Evolutionary conservation across 2,797 vertebrate genomes (phyloP).

Genomic region (Peromyscus nudipes): DNA sequence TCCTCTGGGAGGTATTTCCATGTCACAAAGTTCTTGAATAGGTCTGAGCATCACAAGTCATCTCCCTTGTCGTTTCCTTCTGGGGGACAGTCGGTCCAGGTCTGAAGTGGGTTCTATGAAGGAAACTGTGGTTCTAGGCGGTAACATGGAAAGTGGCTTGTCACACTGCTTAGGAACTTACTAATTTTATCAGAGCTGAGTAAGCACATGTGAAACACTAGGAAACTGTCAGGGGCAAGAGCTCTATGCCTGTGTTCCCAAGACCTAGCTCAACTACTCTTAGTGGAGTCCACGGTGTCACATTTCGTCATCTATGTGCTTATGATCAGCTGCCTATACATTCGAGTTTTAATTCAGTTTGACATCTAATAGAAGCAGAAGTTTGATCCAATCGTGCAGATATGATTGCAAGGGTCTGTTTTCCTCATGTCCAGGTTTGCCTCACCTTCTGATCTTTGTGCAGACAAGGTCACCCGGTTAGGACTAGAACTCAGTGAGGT

Average conservation of each 20-base stretch:
- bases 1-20: constrained; percentile 73
- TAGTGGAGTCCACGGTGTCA: constrained; percentile 35
- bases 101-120: constrained; percentile 29
- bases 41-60: constrained; percentile 59
- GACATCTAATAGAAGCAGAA: constrained; percentile 60
- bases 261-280: not conserved
- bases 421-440: constrained; percentile 22
- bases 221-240: not conserved
- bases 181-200: constrained; percentile 66
- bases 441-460: constrained; percentile 9
- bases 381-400: constrained; percentile 60
- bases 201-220: constrained; percentile 29
- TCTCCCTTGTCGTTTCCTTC: constrained; percentile 38
- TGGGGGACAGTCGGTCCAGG: constrained; percentile 37
- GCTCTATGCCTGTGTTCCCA: not conserved
- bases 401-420: constrained; percentile 35
- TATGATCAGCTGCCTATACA: constrained; percentile 60
- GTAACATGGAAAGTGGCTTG: constrained; percentile 56
- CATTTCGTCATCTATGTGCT: constrained; percentile 57
- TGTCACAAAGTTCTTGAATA: constrained; percentile 74
- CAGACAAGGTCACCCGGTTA: not conserved
- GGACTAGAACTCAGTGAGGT: not conserved
- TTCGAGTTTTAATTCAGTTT: constrained; percentile 72
- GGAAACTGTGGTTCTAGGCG: constrained; percentile 49
- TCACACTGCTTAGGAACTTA: constrained; percentile 65